Base-by-base conservation (phyloP, 2,888 invertebrate species). In the Epirrhoe alternata region DNA sequence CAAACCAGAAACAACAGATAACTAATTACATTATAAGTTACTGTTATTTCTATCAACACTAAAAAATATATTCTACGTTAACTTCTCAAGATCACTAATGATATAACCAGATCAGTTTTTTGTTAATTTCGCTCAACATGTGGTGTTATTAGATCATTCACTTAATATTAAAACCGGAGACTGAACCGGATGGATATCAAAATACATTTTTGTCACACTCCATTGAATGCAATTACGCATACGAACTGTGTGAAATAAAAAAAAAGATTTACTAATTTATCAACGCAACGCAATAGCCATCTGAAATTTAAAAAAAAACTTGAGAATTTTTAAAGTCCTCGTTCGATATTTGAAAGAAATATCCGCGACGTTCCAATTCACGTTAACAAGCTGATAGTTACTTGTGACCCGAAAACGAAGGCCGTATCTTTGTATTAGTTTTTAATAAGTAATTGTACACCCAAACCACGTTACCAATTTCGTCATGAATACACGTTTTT, bases 361-460 rank as follows among this genome's bases (percentile, higher is more conserved):
- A 82, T 82, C 70, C 70, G 73, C 74, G 81, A 78, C 77, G 81
- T 81, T 76, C 77, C 74, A 74, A 76, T 80, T 77, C 70, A 74
- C 73, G 70, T 68, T 74, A 80, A 75, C 77, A 68, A 77, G 76
- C 81, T 74, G 79, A 78, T 81, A 81, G 82, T 81, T 83, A 76
- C 74, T 79, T 71, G 68, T 71, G 71, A 73, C 63, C 79, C 73
- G 79, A 77, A 74, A 78, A 65, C 80, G 89, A 89, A 90, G 88
- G 90, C 84, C 86, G 76, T 76, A 70, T 70, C 77, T 81, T 81
- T 86, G 85, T 88, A 86, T 89, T 85, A 88, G 88, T 86, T 88
- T 85, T 84, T 87, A 89, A 89, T 88, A 88, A 90, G 89, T 90
- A 91, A 91, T 91, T 90, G 91, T 92, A 90, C 84, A 87, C 88